phyloP scores from a whole-genome alignment of 2,113 vertebrate species.

The Odobenus rosmarus region DNA sequence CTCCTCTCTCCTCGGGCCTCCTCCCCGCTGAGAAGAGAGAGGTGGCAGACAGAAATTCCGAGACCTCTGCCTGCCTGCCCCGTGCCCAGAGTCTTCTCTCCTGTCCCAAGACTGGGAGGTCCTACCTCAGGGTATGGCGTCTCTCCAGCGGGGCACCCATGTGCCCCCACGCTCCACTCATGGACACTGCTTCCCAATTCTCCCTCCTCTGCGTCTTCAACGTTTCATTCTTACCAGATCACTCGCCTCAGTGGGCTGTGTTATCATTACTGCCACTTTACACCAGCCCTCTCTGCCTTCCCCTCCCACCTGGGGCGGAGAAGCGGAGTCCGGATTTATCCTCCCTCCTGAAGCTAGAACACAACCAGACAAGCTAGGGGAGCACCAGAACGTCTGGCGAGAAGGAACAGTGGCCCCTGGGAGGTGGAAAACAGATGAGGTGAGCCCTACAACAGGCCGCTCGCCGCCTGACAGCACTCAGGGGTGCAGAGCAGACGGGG shows the following conservation, averaged over 20 bases:
- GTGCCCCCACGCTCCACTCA: neutral
- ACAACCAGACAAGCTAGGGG: neutral
- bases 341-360: neutral
- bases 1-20: neutral
- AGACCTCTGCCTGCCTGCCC: neutral
- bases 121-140: neutral
- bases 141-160: neutral
- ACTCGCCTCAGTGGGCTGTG: fast-evolving
- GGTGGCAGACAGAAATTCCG: neutral
- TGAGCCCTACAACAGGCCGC: fast-evolving
- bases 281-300: neutral
- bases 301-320: neutral
- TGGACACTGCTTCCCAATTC: too few relatives aligned
- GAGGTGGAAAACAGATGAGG: neutral
- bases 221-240: neutral
- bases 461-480: neutral
- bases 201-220: neutral
- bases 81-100: neutral
- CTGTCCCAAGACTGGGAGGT: neutral
- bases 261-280: neutral
- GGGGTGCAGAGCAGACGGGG: neutral
- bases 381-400: neutral
- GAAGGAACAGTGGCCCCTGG: neutral
- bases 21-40: neutral
- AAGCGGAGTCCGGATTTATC: neutral